Conservation (phyloP, 53 echinoderm and acorn worm species). For the Antedon mediterranea region DNA sequence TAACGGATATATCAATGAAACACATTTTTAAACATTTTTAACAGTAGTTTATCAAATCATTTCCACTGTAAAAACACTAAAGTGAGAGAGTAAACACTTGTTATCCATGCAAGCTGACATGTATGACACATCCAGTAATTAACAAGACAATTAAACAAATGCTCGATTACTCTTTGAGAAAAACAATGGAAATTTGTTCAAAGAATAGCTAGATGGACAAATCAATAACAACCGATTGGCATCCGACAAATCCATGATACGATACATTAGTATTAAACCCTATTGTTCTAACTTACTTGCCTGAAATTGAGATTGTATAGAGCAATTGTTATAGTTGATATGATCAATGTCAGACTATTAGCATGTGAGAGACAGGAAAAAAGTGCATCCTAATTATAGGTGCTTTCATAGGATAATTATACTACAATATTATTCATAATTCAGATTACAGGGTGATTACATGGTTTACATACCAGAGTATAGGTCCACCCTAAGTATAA, state of each 20-base stretch:
- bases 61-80: neutral
- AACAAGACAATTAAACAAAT: neutral
- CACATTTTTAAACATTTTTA: too few relatives aligned
- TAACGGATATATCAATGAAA: too few relatives aligned
- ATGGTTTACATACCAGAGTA: too few relatives aligned
- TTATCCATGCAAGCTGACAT: neutral
- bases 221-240: neutral
- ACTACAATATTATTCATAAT: too few relatives aligned
- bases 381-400: neutral
- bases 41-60: neutral
- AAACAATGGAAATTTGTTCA: neutral
- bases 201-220: neutral
- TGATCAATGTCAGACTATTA: neutral
- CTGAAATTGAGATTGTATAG: neutral
- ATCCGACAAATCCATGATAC: neutral
- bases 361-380: neutral
- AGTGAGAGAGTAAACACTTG: neutral
- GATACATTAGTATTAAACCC: neutral
- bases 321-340: neutral
- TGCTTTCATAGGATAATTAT: neutral
- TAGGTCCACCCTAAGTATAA: too few relatives aligned
- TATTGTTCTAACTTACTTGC: neutral
- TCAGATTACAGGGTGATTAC: too few relatives aligned
- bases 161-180: neutral
- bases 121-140: neutral